Base-by-base conservation (phyloP, 2,113 vertebrate species). In the Tragelaphus buxtoni region DNA sequence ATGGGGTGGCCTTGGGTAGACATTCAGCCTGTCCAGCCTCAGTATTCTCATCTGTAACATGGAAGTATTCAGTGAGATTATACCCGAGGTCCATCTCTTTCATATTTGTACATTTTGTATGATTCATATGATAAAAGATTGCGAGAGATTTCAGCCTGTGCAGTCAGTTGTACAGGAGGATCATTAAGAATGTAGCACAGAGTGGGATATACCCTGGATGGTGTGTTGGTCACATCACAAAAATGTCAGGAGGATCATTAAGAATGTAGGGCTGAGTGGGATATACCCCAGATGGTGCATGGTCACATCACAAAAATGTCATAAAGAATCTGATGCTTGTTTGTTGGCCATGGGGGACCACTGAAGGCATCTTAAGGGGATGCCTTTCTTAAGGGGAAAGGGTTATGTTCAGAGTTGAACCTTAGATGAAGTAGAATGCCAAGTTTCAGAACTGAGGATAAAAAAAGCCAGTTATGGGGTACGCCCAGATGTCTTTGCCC, bases 81-180 rank as follows among this genome's bases (percentile, higher is more conserved):
- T 17, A 5, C 61, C 58, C 20, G 3, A 42, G 18, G 16, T 47
- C 20, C 4, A 30, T 45, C 16, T 74, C 65, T 53, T 47, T 47
- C n/a, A 85, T 32, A n/a, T 13, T 76, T 83, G 83, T 79, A 47
- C 22, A 92, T 79, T 63, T 58, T 39, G 22, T 11, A 5, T 45
- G 49, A 56, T 63, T 58, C 45, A 32, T 11, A 13, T 45, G 45
- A 61, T 35, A n/a, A 80, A 81, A 61, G 77, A 58, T 74, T 93
- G 86, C 86, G 81, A 81, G 72, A 18, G 8, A 9, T 32, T 61
- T 86, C 56, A 72, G 49, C 30, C 69, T 72, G 7, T 72, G 55
- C 42, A 55, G 51, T 89, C 89, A 53, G 28, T 69, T 92, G 88
- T 79, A 83, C 9, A 51, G n/a, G 74, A 88, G 65, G 61, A 42